A percentile compares a stretch with the other conserved stretches of the same genome.
Conservation (phyloP, 2,113 vertebrate species). For the Damaliscus lunatus region DNA sequence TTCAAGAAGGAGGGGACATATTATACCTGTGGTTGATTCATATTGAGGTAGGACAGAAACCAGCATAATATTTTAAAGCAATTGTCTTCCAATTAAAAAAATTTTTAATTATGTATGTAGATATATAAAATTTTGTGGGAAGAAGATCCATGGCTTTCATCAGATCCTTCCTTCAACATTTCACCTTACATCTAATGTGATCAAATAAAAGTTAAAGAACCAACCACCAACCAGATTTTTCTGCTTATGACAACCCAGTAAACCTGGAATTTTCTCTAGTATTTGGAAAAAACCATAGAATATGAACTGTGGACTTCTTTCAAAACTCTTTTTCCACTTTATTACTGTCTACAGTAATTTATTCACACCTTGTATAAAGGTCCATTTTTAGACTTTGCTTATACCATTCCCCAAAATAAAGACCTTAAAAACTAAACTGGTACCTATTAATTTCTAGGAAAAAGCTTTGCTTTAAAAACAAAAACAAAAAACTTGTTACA, state of each 20-base stretch:
- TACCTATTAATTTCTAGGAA: background rate
- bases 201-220: background rate
- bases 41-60: background rate
- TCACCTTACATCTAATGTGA: background rate
- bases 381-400: constrained; percentile 3
- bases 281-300: background rate
- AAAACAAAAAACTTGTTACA: background rate
- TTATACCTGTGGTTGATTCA: background rate
- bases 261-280: background rate
- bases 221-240: background rate
- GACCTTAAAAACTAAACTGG: background rate
- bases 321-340: constrained; percentile 7
- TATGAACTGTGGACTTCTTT: background rate
- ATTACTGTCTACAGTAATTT: background rate
- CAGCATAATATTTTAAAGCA: background rate
- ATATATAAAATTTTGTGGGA: background rate
- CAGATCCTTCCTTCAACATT: background rate
- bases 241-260: background rate
- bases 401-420: background rate
- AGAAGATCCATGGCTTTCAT: background rate
- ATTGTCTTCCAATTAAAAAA: background rate
- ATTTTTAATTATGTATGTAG: background rate
- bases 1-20: background rate
- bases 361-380: background rate
- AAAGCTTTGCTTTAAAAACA: constrained; percentile 27